Base-by-base conservation (phyloP, 2,113 vertebrate species). In the Phocoena sinus region DNA sequence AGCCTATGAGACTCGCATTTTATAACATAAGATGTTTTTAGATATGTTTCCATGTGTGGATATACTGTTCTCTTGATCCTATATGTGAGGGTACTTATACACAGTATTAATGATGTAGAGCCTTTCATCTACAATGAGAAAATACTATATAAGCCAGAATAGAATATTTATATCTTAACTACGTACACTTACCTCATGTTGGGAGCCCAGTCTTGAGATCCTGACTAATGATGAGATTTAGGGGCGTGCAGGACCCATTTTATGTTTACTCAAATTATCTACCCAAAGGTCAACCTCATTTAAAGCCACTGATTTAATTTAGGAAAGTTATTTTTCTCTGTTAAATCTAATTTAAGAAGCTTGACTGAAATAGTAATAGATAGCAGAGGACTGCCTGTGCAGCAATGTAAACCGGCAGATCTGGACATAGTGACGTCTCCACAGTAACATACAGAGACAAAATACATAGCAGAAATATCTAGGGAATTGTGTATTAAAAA, bases 251-350 rank as follows among this genome's bases (percentile, higher is more conserved):
- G 94, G 81, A 74, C 93, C 38, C n/a, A 81, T 92, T 98, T 97
- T 95, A n/a, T 97, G 80, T 97, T 97, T 89, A 98, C 56, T 77
- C 50, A 84, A 89, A 80, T 81, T 88, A 60, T 91, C 76, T 84
- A 20, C 47, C 63, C 77, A 96, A 92, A 96, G 85, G 76, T 91
- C 21, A 12, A 76, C 74, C 58, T 98, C 50, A 94, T 87, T 97
- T 94, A 88, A 95, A 91, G 53, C 62, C 87, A 94, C 63, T 63
- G 80, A 96, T 96, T 98, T 96, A 58, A 91, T 96, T 96, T 96
- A 94, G 81, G 53, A 80, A 96, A 90, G 41, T 56, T 96, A 44
- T 92, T 70, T 86, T 91, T 96, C 50, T 70, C 65, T 82, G 77
- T 95, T 70, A 80, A 91, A 96, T 89, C 82, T 86, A 91, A 96